Evolutionary conservation across 2,113 vertebrate genomes (phyloP).

Genomic region (Misgurnus anguillicaudatus): DNA sequence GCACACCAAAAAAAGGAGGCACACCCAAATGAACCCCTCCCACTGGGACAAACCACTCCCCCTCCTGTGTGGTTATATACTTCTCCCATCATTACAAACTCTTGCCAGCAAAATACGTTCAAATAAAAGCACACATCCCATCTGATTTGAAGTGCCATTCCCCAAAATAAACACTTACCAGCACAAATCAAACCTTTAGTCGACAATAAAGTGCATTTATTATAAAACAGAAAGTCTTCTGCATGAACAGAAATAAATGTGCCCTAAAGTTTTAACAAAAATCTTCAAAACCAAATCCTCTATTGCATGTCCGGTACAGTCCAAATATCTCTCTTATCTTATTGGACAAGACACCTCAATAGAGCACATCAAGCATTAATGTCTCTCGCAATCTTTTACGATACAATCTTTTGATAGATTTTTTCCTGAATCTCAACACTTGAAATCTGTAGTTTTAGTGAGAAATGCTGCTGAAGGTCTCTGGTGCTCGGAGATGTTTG

Average conservation of each 20-base stretch:
- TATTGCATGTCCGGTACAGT: constrained; percentile 15
- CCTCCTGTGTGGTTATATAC: neutral
- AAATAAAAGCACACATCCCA: neutral
- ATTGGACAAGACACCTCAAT: no score
- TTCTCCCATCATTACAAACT: neutral
- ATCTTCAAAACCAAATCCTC: neutral
- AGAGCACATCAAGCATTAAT: no score
- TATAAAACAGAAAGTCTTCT: neutral
- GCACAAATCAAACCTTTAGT: neutral
- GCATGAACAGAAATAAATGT: neutral
- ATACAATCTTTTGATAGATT: neutral
- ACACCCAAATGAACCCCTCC: constrained; percentile 59
- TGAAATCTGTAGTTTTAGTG: constrained; percentile 9
- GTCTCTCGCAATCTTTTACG: no score
- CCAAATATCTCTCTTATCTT: neutral
- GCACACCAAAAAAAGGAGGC: constrained; percentile 72
- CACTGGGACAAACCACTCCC: neutral
- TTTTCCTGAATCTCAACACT: neutral
- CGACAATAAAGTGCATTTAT: neutral
- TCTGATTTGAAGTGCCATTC: constrained; percentile 3
- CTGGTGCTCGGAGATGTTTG: neutral
- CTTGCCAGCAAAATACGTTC: neutral
- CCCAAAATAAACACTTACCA: constrained; percentile 4
- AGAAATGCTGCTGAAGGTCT: neutral
- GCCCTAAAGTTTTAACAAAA: neutral